Evolutionary conservation across 2,797 vertebrate species (phyloP).

Genomic region (Acanthiza pusilla): DNA sequence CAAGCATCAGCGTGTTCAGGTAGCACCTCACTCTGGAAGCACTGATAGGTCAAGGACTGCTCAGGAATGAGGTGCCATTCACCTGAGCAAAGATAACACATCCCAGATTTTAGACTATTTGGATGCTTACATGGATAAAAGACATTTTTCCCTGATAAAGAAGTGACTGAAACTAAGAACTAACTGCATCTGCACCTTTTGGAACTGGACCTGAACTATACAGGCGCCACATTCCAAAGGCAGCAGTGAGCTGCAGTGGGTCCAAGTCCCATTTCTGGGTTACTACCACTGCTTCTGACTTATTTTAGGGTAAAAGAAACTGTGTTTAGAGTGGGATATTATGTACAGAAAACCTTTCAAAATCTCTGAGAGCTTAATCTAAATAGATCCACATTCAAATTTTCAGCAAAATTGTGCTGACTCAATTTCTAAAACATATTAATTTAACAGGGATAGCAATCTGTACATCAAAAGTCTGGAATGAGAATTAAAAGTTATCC

Average conservation of each 20-base stretch:
- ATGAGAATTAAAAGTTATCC: not conserved
- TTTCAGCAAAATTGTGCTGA: not conserved
- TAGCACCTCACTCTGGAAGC: not conserved
- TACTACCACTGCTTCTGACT: not conserved
- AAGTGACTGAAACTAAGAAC: not conserved
- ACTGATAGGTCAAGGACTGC: not conserved
- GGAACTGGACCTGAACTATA: not conserved
- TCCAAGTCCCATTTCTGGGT: not conserved
- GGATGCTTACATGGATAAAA: not conserved
- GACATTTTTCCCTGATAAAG: not conserved
- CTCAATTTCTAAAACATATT: not conserved
- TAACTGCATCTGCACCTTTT: not conserved
- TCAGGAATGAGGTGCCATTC: not conserved
- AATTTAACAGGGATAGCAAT: not conserved
- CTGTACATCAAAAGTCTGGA: not conserved
- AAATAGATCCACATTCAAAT: not conserved
- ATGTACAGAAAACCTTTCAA: not conserved
- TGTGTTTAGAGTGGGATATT: not conserved
- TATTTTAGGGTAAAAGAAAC: not conserved
- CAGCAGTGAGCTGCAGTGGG: not conserved
- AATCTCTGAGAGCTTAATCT: not conserved
- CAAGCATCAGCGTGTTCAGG: not conserved
- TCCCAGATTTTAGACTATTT: fast-evolving
- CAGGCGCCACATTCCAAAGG: not conserved
- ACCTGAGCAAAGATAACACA: not conserved